Evolutionary conservation across 2,797 vertebrate species (phyloP).

Genomic region (Platyrinchus mystaceus): DNA sequence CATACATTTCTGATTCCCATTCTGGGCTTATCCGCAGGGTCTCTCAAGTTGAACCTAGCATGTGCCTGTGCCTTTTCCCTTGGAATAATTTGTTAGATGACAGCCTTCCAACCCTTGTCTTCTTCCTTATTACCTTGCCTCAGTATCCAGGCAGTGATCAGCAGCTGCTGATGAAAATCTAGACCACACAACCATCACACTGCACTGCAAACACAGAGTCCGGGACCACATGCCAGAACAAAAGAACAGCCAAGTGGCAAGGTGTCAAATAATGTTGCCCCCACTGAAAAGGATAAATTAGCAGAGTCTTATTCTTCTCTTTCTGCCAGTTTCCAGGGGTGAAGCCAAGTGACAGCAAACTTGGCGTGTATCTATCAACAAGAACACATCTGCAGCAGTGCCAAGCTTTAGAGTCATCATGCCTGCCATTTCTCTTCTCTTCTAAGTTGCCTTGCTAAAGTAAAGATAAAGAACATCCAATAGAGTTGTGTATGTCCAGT

Average conservation of each 20-base stretch:
- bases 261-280: constrained; percentile 11
- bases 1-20: neutral
- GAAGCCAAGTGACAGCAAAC: constrained; percentile 54
- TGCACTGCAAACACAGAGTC: neutral
- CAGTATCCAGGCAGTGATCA: neutral
- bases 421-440: neutral
- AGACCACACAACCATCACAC: neutral
- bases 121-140: neutral
- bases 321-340: constrained; percentile 44
- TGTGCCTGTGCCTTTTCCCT: neutral
- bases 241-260: constrained; percentile 35
- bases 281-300: constrained; percentile 58
- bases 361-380: constrained; percentile 31
- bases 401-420: neutral
- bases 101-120: neutral
- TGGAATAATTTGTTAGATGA: neutral
- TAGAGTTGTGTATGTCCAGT: no score
- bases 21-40: neutral
- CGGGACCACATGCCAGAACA: neutral
- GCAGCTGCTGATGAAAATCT: neutral
- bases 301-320: constrained; percentile 46
- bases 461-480: neutral
- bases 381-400: neutral
- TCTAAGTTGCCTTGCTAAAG: neutral
- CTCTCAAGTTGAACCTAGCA: neutral